phyloP scores from a whole-genome alignment of 53 echinoderm and acorn worm genomes.

The Astropecten irregularis region DNA sequence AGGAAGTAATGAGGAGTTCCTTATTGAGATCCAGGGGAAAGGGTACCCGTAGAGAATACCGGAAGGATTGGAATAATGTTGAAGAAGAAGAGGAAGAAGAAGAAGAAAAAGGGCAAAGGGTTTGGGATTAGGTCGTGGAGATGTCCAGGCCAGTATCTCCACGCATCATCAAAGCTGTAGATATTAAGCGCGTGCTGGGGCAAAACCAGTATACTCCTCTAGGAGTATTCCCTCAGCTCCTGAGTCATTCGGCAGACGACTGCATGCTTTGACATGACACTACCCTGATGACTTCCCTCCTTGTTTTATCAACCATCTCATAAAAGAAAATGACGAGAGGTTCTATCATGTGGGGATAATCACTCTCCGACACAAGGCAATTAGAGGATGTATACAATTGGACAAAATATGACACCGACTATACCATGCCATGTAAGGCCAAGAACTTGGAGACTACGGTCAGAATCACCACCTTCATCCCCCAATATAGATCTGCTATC shows the following conservation, averaged over 20 bases:
- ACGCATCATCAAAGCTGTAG: conserved; percentile 26
- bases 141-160: conserved; percentile 1
- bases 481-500: too few species aligned
- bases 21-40: background rate
- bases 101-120: conserved; percentile 7
- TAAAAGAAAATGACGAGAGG: too few species aligned
- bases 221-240: conserved; percentile 38
- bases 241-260: background rate
- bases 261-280: conserved; percentile 13
- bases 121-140: background rate
- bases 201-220: conserved; percentile 43
- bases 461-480: too few species aligned
- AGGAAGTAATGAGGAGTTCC: conserved; percentile 44
- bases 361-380: too few species aligned
- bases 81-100: background rate
- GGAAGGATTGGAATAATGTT: background rate
- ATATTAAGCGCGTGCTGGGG: conserved; percentile 50
- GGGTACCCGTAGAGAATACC: conserved; percentile 34
- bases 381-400: too few species aligned
- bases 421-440: too few species aligned
- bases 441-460: too few species aligned
- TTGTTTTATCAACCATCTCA: too few species aligned
- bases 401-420: too few species aligned
- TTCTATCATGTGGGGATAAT: too few species aligned
- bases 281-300: background rate